These are phyloP conservation scores for Drosophila flavopinicola DNA, from an alignment of 2,888 invertebrate genomes.

Conservation along the genomic window DNA sequence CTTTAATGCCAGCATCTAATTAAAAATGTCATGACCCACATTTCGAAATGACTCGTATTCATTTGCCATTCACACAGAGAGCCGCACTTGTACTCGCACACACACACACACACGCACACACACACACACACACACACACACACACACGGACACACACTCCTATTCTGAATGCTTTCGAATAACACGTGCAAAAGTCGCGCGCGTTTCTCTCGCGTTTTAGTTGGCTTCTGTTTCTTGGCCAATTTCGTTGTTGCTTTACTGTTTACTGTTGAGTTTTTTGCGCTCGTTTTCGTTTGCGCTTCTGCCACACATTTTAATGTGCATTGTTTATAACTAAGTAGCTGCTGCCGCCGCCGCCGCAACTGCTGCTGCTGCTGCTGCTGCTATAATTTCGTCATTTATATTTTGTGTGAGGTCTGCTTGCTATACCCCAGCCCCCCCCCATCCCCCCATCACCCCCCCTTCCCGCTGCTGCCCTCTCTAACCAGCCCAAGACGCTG, in stretches of 20 bases:
- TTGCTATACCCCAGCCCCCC: background rate
- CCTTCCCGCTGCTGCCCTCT: background rate
- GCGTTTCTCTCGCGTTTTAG: constrained; percentile 48
- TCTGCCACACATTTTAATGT: constrained; percentile 61
- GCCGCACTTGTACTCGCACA: background rate
- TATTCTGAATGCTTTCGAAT: constrained; percentile 5
- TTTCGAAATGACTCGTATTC: background rate
- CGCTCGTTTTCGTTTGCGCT: constrained; percentile 22
- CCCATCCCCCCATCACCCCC: background rate
- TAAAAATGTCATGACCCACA: constrained; percentile 1
- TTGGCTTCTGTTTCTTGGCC: constrained; percentile 8
- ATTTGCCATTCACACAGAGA: background rate
- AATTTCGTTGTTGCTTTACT: background rate
- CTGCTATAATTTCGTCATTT: constrained; percentile 71
- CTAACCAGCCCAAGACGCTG: constrained; percentile 15
- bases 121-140: background rate
- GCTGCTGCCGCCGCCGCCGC: constrained; percentile 29
- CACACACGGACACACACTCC: background rate
- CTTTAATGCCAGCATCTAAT: background rate
- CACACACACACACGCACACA: background rate
- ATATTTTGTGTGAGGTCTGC: constrained; percentile 45
- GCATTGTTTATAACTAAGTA: constrained; percentile 65
- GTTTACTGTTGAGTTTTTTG: constrained; percentile 6
- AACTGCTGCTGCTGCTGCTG: constrained; percentile 12
- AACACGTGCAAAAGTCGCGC: constrained; percentile 36